Evolutionary conservation across 2,797 vertebrate genomes (phyloP), one percentile per base, ranked within the genome.

Genomic region (Anabacerthia variegaticeps): DNA sequence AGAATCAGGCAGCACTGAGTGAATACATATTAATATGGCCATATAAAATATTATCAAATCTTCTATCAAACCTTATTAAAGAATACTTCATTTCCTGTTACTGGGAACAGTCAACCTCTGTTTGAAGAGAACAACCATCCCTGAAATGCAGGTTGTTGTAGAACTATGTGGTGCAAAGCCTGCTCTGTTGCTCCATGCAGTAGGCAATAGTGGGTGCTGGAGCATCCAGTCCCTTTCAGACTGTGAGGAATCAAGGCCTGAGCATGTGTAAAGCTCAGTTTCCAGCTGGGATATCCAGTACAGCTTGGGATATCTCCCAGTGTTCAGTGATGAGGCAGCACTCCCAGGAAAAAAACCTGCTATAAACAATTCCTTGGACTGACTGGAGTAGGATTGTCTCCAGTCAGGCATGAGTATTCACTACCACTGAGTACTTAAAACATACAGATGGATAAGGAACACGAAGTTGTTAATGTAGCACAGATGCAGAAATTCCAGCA

Each of bases 271-370:
- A 27, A 43, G 22, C 43, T 6, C 51, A 23, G 58, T n/a, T 46
- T 27, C 44, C 68, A n/a, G 34, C n/a, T 2, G 5, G n/a, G n/a
- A 18, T 1, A 1, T 7, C 44, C 48, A 14, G 61, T 5, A 12
- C 12, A 13, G 30, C 24, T 6, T 3, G 4, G 61, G 72, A 34
- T 4, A 3, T 1, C 3, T 15, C 73, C 18, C 34, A 59, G 21
- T 0, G 0, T 4, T 20, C 58, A 15, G 63, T 1, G 24, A 23
- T 1, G 19, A 14, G 37, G 58, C 69, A 66, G 55, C 0, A 0
- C 63, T 73, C 23, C 30, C 24, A 14, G 48, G 37, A 34, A 36
- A 5, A 52, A 32, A 28, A 1, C 30, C 52, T 12, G 22, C 68
- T 41, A 7, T 3, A 34, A 54, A 12, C 28, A 14, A 2, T 7